Conservation (phyloP, 2,113 vertebrate genomes). For the Trichechus manatus region DNA sequence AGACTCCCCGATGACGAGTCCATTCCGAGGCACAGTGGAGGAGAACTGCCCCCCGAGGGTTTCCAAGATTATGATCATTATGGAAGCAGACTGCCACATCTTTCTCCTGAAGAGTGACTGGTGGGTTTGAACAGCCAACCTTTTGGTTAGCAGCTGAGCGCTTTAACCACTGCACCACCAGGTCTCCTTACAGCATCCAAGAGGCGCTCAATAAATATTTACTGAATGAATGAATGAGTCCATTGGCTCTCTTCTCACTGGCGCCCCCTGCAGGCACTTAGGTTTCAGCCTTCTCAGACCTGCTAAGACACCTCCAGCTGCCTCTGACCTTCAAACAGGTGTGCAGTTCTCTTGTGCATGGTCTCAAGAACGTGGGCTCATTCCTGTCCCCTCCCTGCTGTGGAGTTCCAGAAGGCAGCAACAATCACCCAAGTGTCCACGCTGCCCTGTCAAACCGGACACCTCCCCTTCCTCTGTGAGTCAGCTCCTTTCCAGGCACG, state of each 20-base stretch:
- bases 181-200: too few relatives aligned
- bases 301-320: accelerated
- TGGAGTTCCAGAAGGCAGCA: accelerated
- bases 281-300: neutral
- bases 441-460: accelerated
- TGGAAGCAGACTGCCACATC: too few relatives aligned
- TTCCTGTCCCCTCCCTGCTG: accelerated
- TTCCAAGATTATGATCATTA: too few relatives aligned
- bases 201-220: accelerated
- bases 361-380: neutral
- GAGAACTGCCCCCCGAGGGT: too few relatives aligned
- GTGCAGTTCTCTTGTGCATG: accelerated
- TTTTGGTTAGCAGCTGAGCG: too few relatives aligned
- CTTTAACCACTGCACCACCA: too few relatives aligned
- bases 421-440: accelerated
- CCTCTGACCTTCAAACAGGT: accelerated
- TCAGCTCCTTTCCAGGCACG: neutral
- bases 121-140: too few relatives aligned
- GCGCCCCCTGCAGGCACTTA: neutral
- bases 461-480: neutral
- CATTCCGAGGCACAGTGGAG: too few relatives aligned
- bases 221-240: accelerated
- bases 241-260: accelerated
- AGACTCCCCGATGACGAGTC: too few relatives aligned
- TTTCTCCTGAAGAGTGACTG: too few relatives aligned